Conservation (phyloP, 92 coral and sea anemone genomes). For the Hydrozoanthus gracilis region DNA sequence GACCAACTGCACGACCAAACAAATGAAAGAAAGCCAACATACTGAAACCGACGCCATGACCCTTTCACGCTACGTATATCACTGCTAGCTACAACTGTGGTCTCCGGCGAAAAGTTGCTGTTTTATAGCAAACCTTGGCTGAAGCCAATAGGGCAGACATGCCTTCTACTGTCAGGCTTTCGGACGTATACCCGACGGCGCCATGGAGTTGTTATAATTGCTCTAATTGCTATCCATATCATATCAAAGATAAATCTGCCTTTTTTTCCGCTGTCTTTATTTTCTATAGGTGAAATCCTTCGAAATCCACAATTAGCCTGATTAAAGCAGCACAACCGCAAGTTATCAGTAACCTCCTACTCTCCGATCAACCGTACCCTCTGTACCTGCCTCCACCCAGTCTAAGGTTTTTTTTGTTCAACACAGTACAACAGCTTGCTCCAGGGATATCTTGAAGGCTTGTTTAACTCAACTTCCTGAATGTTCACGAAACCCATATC, state of each 20-base stretch:
- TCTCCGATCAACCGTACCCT: too few species aligned
- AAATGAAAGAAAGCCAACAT: neutral
- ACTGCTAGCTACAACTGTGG: conserved; percentile 5
- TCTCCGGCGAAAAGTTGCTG: neutral
- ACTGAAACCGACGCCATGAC: conserved; percentile 8
- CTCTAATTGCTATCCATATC: conserved; percentile 3
- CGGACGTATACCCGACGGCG: conserved; percentile 20
- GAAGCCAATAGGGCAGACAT: neutral
- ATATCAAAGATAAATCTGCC: conserved; percentile 1
- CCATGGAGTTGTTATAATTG: conserved; percentile 24
- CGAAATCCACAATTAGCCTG: neutral
- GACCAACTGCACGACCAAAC: conserved; percentile 2
- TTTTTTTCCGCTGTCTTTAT: neutral
- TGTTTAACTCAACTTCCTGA: too few species aligned
- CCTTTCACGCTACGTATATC: neutral
- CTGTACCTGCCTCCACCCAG: too few species aligned
- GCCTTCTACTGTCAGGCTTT: conserved; percentile 11
- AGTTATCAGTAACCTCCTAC: neutral
- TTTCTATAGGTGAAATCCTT: neutral
- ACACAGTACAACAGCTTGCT: neutral
- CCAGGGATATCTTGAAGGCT: neutral
- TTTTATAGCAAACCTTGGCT: neutral
- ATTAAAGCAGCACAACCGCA: neutral
- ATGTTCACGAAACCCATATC: neutral
- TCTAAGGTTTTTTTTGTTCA: neutral